Conservation (phyloP, 2,888 invertebrate species). For the Marronus borbonicus region DNA sequence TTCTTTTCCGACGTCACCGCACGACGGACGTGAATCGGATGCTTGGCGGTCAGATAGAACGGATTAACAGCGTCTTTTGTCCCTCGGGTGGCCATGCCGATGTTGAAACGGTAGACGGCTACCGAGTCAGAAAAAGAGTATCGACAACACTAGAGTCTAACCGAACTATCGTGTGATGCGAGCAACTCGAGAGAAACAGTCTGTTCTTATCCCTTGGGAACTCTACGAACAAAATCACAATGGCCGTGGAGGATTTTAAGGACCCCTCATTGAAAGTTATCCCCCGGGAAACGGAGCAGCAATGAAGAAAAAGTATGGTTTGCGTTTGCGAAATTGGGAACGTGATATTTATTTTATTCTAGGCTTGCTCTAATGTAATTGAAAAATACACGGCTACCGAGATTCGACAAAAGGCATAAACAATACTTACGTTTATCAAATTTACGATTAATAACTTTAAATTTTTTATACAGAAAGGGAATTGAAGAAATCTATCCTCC, state of each 20-base stretch:
- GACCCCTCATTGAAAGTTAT: slow-evolving; percentile 51
- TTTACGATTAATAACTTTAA: slow-evolving; percentile 11
- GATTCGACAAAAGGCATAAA: slow-evolving; percentile 17
- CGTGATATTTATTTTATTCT: slow-evolving; percentile 41
- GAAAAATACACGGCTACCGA: slow-evolving; percentile 20
- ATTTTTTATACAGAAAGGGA: background rate
- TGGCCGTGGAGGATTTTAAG: slow-evolving; percentile 62
- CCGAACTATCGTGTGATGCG: slow-evolving; percentile 23
- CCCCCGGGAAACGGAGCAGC: slow-evolving; percentile 31
- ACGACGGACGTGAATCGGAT: slow-evolving; percentile 23
- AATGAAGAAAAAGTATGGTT: slow-evolving; percentile 44
- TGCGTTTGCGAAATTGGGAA: slow-evolving; percentile 26
- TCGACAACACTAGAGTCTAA: slow-evolving; percentile 13
- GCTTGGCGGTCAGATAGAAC: slow-evolving; percentile 21
- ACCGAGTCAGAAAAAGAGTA: slow-evolving; percentile 35
- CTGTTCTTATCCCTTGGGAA: slow-evolving; percentile 56
- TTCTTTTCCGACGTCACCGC: slow-evolving; percentile 26
- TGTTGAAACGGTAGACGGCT: slow-evolving; percentile 10
- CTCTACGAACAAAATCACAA: slow-evolving; percentile 61
- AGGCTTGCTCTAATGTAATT: slow-evolving; percentile 17
- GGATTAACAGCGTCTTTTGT: slow-evolving; percentile 40
- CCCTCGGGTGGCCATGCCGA: slow-evolving; percentile 30
- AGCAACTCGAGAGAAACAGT: slow-evolving; percentile 25
- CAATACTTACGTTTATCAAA: background rate
- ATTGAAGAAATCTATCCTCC: background rate